phyloP scores from a whole-genome alignment of 2,888 invertebrate species.

The Pollenia amentaria region DNA sequence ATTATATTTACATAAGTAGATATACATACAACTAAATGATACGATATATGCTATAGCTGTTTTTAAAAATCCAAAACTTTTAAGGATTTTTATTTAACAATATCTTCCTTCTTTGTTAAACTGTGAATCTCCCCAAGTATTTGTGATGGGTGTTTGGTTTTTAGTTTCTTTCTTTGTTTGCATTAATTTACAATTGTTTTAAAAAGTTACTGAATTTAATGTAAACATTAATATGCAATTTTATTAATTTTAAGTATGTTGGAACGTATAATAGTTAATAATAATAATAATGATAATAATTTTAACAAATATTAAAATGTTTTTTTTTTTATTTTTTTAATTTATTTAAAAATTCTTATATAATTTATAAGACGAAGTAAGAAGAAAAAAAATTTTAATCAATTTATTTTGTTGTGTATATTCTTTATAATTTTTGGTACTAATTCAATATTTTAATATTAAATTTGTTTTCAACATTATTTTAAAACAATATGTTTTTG shows the following conservation, averaged over 20 bases:
- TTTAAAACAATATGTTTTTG: slow-evolving; percentile 53
- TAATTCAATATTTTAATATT: slow-evolving; percentile 43
- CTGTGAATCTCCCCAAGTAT: slow-evolving; percentile 13
- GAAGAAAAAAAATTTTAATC: slow-evolving; percentile 54
- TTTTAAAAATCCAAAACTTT: no score
- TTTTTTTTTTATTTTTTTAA: slow-evolving; percentile 14
- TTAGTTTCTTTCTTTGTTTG: neutral
- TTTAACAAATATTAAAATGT: slow-evolving; percentile 40
- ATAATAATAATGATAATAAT: slow-evolving; percentile 51
- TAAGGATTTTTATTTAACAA: no score
- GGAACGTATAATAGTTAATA: slow-evolving; percentile 16
- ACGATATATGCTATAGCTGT: no score
- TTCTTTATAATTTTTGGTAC: slow-evolving; percentile 44
- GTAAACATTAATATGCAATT: slow-evolving; percentile 23
- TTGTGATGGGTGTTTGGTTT: neutral
- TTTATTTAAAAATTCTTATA: slow-evolving; percentile 33
- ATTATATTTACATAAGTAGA: no score
- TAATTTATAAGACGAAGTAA: slow-evolving; percentile 39
- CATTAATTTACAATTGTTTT: slow-evolving; percentile 18
- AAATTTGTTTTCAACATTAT: slow-evolving; percentile 36
- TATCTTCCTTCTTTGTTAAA: neutral
- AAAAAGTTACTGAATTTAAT: slow-evolving; percentile 29
- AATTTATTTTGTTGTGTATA: slow-evolving; percentile 28
- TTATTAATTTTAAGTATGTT: slow-evolving; percentile 1
- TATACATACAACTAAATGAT: no score